Evolutionary conservation across 2,888 invertebrate species (phyloP).

Genomic region (Anarsia innoxiella): DNA sequence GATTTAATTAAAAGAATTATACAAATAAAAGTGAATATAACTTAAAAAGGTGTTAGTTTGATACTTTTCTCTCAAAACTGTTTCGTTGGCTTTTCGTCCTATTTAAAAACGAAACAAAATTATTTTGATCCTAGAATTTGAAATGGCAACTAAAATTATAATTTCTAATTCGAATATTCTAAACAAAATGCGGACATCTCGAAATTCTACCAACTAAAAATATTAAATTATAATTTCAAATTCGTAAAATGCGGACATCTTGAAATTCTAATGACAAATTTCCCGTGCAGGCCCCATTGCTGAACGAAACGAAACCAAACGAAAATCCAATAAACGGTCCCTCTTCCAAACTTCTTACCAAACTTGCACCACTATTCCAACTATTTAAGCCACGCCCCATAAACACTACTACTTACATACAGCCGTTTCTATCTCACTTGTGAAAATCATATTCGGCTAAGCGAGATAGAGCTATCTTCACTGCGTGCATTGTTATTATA

Average conservation of each 20-base stretch:
- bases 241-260: constrained; percentile 26
- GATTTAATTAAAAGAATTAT: too few species aligned
- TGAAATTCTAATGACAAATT: constrained; percentile 41
- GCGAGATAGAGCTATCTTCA: constrained; percentile 45
- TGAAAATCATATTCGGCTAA: constrained; percentile 26
- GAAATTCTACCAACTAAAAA: too few species aligned
- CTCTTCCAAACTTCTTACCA: constrained; percentile 69
- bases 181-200: too few species aligned
- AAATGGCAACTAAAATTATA: too few species aligned
- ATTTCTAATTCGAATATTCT: too few species aligned
- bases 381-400: constrained; percentile 58
- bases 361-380: constrained; percentile 65
- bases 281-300: constrained; percentile 30
- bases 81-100: too few species aligned
- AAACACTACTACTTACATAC: constrained; percentile 28
- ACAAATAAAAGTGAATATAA: too few species aligned
- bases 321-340: constrained; percentile 68
- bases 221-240: constrained; percentile 14
- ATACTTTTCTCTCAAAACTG: too few species aligned
- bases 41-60: too few species aligned
- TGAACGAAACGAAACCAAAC: constrained; percentile 36
- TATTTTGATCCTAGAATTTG: too few species aligned
- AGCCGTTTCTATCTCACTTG: constrained; percentile 36
- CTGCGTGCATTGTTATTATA: constrained; percentile 65
- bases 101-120: too few species aligned